Evolutionary conservation across 2,113 vertebrate species (phyloP).

Genomic region (Oryzias woworae): DNA sequence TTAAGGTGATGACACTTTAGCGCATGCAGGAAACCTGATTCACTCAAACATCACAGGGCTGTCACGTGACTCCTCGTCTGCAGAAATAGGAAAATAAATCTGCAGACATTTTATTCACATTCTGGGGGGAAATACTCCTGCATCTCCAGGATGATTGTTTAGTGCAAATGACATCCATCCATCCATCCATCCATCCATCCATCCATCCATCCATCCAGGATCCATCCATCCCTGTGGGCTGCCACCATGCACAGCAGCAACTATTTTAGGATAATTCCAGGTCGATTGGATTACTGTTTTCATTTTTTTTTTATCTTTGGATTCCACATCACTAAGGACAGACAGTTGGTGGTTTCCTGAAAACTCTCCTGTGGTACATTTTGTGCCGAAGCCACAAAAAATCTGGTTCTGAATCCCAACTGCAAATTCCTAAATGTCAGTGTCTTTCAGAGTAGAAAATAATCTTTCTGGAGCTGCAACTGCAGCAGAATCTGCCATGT

Average conservation of each 20-base stretch:
- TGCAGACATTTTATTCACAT: neutral
- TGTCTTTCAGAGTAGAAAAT: no score
- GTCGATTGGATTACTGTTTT: slow-evolving; percentile 62
- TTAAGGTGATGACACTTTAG: neutral
- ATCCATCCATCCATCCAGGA: slow-evolving; percentile 14
- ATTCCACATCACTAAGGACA: slow-evolving; percentile 34
- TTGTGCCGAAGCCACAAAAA: neutral
- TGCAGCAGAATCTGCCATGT: no score
- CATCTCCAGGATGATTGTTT: slow-evolving; percentile 23
- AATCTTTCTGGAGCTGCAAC: no score
- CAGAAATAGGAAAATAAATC: neutral
- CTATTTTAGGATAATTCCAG: slow-evolving; percentile 55
- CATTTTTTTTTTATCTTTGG: neutral
- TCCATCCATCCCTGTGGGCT: neutral
- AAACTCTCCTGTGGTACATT: neutral
- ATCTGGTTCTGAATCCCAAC: no score
- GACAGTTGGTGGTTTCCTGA: slow-evolving; percentile 14
- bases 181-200: slow-evolving; percentile 28
- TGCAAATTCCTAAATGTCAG: no score
- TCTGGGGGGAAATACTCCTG: slow-evolving; percentile 19
- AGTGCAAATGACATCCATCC: slow-evolving; percentile 43
- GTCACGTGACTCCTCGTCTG: neutral
- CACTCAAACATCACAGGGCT: neutral
- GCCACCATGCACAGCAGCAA: neutral
- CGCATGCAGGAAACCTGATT: neutral